Base-by-base conservation (phyloP, 2,113 vertebrate genomes). In the Progne subis region DNA sequence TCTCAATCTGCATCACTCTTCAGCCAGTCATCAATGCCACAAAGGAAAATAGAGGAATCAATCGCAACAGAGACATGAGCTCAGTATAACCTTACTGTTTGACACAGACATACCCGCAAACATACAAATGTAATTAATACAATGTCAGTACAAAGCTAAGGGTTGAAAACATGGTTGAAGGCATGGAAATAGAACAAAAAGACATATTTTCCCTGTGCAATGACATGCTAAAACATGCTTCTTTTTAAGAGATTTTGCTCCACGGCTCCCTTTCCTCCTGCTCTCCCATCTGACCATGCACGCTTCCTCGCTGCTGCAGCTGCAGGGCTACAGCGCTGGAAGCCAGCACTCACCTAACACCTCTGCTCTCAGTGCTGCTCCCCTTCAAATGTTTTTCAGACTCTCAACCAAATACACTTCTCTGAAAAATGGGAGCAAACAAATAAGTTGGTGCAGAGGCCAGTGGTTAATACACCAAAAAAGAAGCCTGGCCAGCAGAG, bases 201-300 rank as follows among this genome's bases (percentile, higher is more conserved):
- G 12, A 8, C 18, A 25, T 17, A 9, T 43, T 26, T 53, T 24
- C 21, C 20, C 41, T 37, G 14, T 37, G 59, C 50, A 81, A 50
- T 14, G 43, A 37, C 17, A 71, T 11, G 24, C n/a, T 60, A 41
- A 87, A 68, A 60, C 60, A 37, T 32, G 18, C 29, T 43, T 2
- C 34, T 86, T 70, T 44, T 29, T 9, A 46, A 82, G 18, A 18
- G 12, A 31, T 26, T 87, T 59, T 87, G 34, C 26, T 55, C 41
- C 29, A 9, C 14, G 41, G 29, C 5, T 92, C 20, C 18, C 61
- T 24, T 75, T 64, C 28, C 39, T 70, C 55, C 47, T 37, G 55
- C 46, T 34, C 24, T 32, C 47, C 18, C 28, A 52, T 6, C 14
- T 0, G 5, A 44, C 21, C 0, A 0, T 1, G 64, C 12, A 50